Evolutionary conservation across 1,140 invertebrate species (phyloP).

Genomic region (Uloborus diversus): DNA sequence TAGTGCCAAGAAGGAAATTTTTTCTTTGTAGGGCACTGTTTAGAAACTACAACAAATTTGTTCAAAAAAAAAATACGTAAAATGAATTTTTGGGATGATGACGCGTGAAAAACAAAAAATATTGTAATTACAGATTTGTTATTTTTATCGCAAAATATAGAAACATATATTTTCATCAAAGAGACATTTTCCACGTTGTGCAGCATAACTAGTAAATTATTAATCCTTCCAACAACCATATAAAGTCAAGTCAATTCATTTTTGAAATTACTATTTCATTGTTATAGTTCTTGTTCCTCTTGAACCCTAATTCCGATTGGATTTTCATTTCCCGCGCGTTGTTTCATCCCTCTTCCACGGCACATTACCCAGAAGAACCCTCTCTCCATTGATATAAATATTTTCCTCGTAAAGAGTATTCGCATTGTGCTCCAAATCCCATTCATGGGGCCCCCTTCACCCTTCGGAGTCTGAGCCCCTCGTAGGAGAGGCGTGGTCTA

Average conservation of each 20-base stretch:
- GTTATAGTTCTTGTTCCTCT: not conserved
- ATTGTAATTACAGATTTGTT: too few relatives aligned
- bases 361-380: not conserved
- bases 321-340: not conserved
- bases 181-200: too few relatives aligned
- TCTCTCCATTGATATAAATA: slow-evolving; percentile 24
- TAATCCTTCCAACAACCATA: too few relatives aligned
- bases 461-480: not conserved
- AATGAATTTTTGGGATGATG: too few relatives aligned
- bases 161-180: too few relatives aligned
- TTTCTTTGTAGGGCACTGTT: too few relatives aligned
- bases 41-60: too few relatives aligned
- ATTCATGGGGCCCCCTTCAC: not conserved
- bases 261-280: not conserved
- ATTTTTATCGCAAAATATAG: too few relatives aligned
- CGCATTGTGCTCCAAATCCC: not conserved
- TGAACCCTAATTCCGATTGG: not conserved
- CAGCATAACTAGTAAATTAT: too few relatives aligned
- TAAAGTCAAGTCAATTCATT: not conserved
- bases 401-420: slow-evolving; percentile 5
- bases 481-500: slow-evolving; percentile 3
- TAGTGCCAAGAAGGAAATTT: too few relatives aligned
- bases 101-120: too few relatives aligned
- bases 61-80: too few relatives aligned
- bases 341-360: not conserved